These are phyloP conservation scores for Podargus strigoides DNA, from an alignment of 2,797 vertebrate genomes.

Conservation along the genomic window DNA sequence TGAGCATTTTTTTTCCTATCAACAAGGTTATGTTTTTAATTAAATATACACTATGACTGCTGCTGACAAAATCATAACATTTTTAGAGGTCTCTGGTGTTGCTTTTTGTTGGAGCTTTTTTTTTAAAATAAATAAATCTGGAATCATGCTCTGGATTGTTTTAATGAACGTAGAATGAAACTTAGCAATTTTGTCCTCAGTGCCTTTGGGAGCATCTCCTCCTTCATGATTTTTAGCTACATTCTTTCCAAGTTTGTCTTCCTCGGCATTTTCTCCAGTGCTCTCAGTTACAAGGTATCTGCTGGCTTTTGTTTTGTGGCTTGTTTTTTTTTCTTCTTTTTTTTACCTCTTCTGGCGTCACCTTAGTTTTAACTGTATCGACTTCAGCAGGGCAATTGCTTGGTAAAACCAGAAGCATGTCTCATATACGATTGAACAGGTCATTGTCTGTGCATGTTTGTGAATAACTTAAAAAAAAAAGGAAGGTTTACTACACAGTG, in stretches of 20 bases:
- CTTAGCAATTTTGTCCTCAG: background rate
- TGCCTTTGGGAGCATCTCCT: background rate
- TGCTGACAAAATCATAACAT: background rate
- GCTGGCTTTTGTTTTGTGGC: rapidly evolving
- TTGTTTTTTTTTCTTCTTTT: background rate
- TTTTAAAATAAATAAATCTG: background rate
- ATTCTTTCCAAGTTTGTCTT: background rate
- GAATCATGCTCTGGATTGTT: background rate
- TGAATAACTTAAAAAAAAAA: background rate
- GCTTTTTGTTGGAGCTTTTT: background rate
- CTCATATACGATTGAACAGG: background rate
- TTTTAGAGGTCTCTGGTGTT: background rate
- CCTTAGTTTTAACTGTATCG: background rate
- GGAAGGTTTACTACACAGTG: background rate
- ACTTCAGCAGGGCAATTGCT: background rate
- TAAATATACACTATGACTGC: background rate
- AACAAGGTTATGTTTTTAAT: rapidly evolving
- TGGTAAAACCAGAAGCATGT: background rate
- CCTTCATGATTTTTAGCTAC: background rate
- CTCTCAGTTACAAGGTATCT: background rate
- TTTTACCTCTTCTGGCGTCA: background rate
- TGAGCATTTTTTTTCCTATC: background rate
- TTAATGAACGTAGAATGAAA: background rate
- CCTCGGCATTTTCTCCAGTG: background rate
- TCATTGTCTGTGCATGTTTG: background rate